Evolutionary conservation across 2,113 vertebrate species (phyloP).

Genomic region (Bubo blakistoni): DNA sequence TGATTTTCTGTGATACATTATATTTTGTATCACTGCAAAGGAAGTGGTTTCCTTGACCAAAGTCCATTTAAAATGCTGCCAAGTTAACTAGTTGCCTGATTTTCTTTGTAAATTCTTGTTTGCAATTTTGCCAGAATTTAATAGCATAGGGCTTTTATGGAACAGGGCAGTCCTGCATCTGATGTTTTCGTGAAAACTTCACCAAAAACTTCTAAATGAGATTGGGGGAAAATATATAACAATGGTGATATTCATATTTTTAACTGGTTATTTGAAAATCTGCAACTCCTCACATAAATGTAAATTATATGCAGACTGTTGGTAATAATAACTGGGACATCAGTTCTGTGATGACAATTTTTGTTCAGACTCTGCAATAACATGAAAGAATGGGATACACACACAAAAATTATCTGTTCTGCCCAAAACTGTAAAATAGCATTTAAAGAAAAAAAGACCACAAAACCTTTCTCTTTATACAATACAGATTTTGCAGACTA

Average conservation of each 20-base stretch:
- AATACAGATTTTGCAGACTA: not conserved
- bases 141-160: not conserved
- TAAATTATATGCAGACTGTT: not conserved
- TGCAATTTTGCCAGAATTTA: not conserved
- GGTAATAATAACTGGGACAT: not conserved
- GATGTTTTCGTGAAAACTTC: not conserved
- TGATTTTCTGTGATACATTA: not conserved
- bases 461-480: not conserved
- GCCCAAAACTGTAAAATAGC: not conserved
- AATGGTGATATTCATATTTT: not conserved
- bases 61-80: not conserved
- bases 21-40: not conserved
- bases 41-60: not conserved
- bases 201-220: not conserved
- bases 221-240: not conserved
- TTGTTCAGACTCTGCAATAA: not conserved
- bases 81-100: not conserved
- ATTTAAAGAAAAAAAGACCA: not conserved
- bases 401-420: not conserved
- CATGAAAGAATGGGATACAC: not conserved
- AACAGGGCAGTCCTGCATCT: not conserved
- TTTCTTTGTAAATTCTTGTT: not conserved
- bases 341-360: not conserved
- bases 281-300: not conserved
- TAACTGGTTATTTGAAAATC: not conserved